Base-by-base conservation (phyloP, 2,888 invertebrate genomes). In the Coronaproctus castanopsis region DNA sequence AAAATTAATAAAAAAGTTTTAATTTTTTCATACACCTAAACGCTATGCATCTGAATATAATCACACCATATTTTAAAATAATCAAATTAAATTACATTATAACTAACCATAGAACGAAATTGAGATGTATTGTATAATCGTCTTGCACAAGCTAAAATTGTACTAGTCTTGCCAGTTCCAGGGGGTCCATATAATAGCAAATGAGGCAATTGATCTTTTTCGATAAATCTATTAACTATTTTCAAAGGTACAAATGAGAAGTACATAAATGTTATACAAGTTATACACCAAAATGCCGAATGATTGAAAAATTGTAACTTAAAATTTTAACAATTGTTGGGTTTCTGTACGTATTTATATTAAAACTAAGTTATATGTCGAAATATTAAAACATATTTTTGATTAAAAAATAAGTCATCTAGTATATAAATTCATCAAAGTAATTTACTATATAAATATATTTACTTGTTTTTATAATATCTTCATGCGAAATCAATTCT, bases 121-220 rank as follows among this genome's bases (percentile, higher is more conserved):
- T 95, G 89, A 62, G 83, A 80, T 3, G 87, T 85, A 2, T 85
- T 80, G 70, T 96, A 98, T 65, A 98, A 79, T 72, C 91, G 85
- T 65, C 80, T 83, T 1, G 97, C 96, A 74, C 93, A 92, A 21
- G 97, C 97, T 63, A 98, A 76, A 64, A 98, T 95, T 5, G 97
- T 96, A 64, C 90, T 95, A 0, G 97, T 98, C 76, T 98, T 98
- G 2, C 93, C 97, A 23, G 96, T 97, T 58, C 97, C 98, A 0
- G 97, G 96, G 10, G 97, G 97, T 0, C 98, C 98, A 75, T 98
- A 98, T 68, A 98, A 88, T 23, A 99, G 74, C 59, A 98, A 75
- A 77, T 98, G 97, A 1, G 98, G 98, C 54, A 99, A 74, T 66
- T 90, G 87, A 69, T 92, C 86, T 69, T 92, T 86, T 61, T 82